Base-by-base conservation (phyloP, 2,113 vertebrate species). In the Catharus fuscescens region DNA sequence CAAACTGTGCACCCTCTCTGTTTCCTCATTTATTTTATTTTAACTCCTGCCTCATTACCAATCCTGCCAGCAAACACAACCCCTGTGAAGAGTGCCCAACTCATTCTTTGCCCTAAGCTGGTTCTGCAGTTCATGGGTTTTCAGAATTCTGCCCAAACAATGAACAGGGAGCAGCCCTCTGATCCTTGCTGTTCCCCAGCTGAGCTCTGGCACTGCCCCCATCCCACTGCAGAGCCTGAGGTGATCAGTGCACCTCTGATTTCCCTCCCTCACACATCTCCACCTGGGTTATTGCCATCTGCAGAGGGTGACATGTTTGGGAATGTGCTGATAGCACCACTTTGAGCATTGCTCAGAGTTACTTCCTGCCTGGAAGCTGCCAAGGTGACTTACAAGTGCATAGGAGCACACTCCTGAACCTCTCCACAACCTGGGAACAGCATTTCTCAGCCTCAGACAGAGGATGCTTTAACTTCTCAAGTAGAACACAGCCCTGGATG, bases 151-250 rank as follows among this genome's bases (percentile, higher is more conserved):
- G 36, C 50, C 38, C 21, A 5, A 59, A 40, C 13, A 31, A 40
- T 34, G 52, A 59, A 23, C 2, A 6, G 9, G 34, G 28, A 80
- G 28, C 50, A 69, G 31, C 40, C 3, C 28, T 54, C 36, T 7
- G 15, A 1, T 52, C 47, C 29, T 21, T 1, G 0, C 14, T n/a
- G 4, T 31, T n/a, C 38, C 79, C 16, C 0, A 2, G 31, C 7
- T 60, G 36, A 20, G 47, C 44, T 19, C 5, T 34, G 53, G 26
- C 65, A 32, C n/a, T 8, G 17, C 31, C 17, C 28, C 40, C 25
- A 13, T 54, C 34, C 44, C 2, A 1, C 28, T 73, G 23, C 64
- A 47, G 7, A 86, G 61, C 18, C 59, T 52, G 25, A 1, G 29
- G 42, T 26, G 62, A 26, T 32, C 34, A 54, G 25, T 3, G 5